phyloP scores from a whole-genome alignment of 2,888 invertebrate genomes.

The Crepidodera aurea region DNA sequence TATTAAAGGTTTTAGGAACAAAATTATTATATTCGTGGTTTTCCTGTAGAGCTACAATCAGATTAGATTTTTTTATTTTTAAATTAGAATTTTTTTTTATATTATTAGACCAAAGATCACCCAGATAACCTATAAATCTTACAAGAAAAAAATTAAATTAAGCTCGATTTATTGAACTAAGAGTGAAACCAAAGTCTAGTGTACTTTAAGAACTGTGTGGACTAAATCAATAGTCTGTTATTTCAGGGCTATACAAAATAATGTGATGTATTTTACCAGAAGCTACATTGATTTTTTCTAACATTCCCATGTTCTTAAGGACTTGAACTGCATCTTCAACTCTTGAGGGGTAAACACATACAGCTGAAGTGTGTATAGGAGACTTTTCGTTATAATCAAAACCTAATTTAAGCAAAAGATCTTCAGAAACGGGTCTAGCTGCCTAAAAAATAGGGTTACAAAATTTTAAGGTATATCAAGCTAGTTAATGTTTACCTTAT shows the following conservation, averaged over 20 bases:
- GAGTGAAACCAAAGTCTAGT: too few relatives aligned
- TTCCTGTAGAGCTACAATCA: too few relatives aligned
- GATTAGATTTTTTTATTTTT: conserved; percentile 3
- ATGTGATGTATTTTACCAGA: conserved; percentile 69
- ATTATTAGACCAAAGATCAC: too few relatives aligned
- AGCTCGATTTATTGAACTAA: too few relatives aligned
- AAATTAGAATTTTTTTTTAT: background rate
- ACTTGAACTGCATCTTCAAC: conserved; percentile 75
- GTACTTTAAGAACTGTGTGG: too few relatives aligned
- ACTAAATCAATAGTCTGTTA: too few relatives aligned
- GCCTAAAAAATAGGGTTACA: conserved; percentile 51
- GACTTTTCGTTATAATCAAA: conserved; percentile 55
- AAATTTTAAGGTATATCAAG: too few relatives aligned
- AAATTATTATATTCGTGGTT: too few relatives aligned
- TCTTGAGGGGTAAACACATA: conserved; percentile 94
- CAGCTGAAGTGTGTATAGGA: conserved; percentile 80
- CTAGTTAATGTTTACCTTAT: too few relatives aligned
- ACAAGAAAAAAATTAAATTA: too few relatives aligned
- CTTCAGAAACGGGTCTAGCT: conserved; percentile 52
- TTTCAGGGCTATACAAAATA: too few relatives aligned
- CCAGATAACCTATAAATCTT: too few relatives aligned
- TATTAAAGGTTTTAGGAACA: conserved; percentile 6
- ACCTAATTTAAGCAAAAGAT: conserved; percentile 52
- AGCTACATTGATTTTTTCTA: conserved; percentile 75
- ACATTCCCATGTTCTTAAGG: conserved; percentile 66